Evolutionary conservation across 1,140 invertebrate genomes (phyloP).

Genomic region (Schlechtendalia chinensis): DNA sequence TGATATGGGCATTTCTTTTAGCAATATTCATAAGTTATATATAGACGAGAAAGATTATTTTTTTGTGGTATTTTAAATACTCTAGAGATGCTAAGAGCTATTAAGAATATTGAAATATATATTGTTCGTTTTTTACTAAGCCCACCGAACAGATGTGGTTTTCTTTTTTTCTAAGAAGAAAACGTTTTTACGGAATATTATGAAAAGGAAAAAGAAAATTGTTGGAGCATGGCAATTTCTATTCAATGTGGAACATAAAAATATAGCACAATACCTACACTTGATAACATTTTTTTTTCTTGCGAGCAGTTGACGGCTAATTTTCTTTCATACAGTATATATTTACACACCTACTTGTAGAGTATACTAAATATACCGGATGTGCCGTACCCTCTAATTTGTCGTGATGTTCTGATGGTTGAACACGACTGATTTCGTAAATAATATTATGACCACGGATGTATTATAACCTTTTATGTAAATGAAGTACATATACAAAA

Average conservation of each 20-base stretch:
- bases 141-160: background rate
- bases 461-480: background rate
- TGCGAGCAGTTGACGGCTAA: background rate
- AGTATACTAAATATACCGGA: background rate
- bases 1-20: too few relatives aligned
- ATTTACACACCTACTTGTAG: background rate
- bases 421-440: background rate
- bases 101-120: background rate
- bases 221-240: background rate
- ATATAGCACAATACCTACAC: background rate
- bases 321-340: background rate
- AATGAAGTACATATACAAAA: background rate
- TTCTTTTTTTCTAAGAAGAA: background rate
- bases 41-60: too few relatives aligned
- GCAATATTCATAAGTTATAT: too few relatives aligned
- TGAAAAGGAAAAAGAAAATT: background rate
- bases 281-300: background rate
- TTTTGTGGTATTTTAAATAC: background rate
- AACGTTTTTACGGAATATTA: background rate
- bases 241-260: background rate
- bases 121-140: background rate
- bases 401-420: too few relatives aligned
- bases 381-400: too few relatives aligned
- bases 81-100: background rate
- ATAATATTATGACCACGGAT: background rate